A percentile compares a stretch with the other conserved stretches of the same genome.
Conservation (phyloP, 1,140 invertebrate species). For the Drosophila pseudoananassae region DNA sequence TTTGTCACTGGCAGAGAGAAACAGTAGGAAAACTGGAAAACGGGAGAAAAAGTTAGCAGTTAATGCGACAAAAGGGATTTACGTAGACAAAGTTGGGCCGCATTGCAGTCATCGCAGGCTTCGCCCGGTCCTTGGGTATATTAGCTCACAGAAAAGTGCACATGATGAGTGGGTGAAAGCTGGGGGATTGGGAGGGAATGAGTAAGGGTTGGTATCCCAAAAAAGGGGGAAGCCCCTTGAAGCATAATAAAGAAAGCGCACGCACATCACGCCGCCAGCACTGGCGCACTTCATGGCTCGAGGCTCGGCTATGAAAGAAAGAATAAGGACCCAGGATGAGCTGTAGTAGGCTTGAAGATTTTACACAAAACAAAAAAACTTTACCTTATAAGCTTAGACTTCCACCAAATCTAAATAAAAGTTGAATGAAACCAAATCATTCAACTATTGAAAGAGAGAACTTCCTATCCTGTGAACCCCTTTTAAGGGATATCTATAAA, state of each 20-base stretch:
- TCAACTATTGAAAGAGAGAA: no score
- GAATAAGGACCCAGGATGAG: conserved; percentile 30
- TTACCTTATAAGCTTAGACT: background rate
- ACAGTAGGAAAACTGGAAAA: conserved; percentile 22
- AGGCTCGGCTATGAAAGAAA: conserved; percentile 41
- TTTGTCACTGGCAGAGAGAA: conserved; percentile 54
- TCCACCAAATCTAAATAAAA: background rate
- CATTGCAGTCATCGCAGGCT: conserved; percentile 66
- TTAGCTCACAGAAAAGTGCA: conserved; percentile 66
- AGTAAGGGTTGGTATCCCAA: background rate
- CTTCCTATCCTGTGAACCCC: no score
- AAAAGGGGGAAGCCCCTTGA: conserved; percentile 43
- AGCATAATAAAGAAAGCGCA: conserved; percentile 75
- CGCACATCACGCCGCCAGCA: conserved; percentile 74
- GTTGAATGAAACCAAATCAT: background rate
- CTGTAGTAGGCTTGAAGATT: conserved; percentile 29
- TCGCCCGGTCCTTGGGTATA: conserved; percentile 57
- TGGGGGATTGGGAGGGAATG: conserved; percentile 7
- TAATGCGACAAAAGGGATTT: conserved; percentile 81
- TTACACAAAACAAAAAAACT: conserved; percentile 7
- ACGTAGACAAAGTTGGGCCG: conserved; percentile 74
- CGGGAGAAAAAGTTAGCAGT: conserved; percentile 75
- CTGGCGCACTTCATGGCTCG: conserved; percentile 67
- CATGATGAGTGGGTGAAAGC: conserved; percentile 54
- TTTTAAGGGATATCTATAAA: background rate